Evolutionary conservation across 2,888 invertebrate genomes (phyloP), one percentile per base, ranked within the genome.

Genomic region (Drosophila formosana): DNA sequence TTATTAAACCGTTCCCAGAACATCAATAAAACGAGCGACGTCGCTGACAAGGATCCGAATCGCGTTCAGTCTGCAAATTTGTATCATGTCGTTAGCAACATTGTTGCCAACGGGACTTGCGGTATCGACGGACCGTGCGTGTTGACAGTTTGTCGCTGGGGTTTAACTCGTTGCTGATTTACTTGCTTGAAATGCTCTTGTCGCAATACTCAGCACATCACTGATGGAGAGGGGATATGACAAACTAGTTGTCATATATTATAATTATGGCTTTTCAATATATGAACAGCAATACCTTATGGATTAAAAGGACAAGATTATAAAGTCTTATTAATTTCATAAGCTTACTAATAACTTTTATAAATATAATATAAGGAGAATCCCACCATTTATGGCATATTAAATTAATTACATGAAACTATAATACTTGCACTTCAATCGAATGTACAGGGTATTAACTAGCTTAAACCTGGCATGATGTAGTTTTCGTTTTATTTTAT

Each of bases 1-100:
- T 78, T 80, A 68, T 86, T 76, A 86, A 76, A 80, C 60, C 63
- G 75, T 82, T 82, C 86, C 63, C 55, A 65, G 83, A 86, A 82
- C 78, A 78, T 74, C 74, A 73, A 82, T 80, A 80, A 85, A 84
- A 80, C 64, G 56, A 63, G 28, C 26, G 39, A 67, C 53, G 55
- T 26, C 28, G 49, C 9, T 32, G 51, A 52, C 58, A 66, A 65
- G 71, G 52, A 70, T 34, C 52, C 55, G 43, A 66, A 64, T 53
- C 45, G 52, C 18, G 49, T 26, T 49, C 64, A 51, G 56, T 32
- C 46, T 49, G 62, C 34, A 55, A 55, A 51, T 43, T 83, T 75
- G 57, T 72, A 72, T 66, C 71, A 65, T 58, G 64, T 72, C 68
- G 72, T 75, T 73, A 70, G 84, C 83, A 72, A 87, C 87, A 87